These are phyloP conservation scores for Pentalonia nigronervosa DNA, from an alignment of 1,140 invertebrate genomes.

Conservation along the genomic window DNA sequence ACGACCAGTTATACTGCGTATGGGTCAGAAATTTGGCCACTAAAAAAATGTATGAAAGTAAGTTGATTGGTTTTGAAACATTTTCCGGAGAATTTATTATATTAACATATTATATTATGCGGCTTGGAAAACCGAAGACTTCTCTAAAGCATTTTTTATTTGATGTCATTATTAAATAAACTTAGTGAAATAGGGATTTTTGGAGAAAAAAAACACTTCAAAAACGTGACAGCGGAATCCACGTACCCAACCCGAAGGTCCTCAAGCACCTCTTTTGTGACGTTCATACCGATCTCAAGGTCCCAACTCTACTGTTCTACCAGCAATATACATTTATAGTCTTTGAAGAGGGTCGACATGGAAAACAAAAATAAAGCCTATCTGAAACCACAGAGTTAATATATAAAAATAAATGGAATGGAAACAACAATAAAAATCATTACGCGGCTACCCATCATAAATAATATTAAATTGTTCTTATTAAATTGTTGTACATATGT, in stretches of 20 bases:
- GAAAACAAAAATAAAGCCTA: not conserved
- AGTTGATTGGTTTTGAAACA: too few species aligned
- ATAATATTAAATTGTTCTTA: not conserved
- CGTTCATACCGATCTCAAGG: not conserved
- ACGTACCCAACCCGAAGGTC: not conserved
- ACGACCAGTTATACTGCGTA: too few species aligned
- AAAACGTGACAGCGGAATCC: not conserved
- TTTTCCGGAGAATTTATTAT: too few species aligned
- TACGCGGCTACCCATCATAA: not conserved
- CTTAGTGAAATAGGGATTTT: not conserved
- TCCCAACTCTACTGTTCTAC: not conserved
- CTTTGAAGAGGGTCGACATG: not conserved
- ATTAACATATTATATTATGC: too few species aligned
- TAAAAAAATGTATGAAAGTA: too few species aligned
- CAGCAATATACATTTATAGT: not conserved
- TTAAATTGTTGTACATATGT: not conserved
- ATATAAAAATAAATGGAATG: not conserved
- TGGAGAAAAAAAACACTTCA: not conserved
- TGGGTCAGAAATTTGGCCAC: too few species aligned
- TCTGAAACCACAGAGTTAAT: not conserved
- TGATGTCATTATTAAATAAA: not conserved
- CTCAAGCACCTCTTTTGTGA: not conserved
- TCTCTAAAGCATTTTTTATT: not conserved
- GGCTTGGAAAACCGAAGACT: too few species aligned
- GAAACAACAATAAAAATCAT: not conserved